Base-by-base conservation (phyloP, 1,140 invertebrate genomes). In the Brachionus calyciflorus region DNA sequence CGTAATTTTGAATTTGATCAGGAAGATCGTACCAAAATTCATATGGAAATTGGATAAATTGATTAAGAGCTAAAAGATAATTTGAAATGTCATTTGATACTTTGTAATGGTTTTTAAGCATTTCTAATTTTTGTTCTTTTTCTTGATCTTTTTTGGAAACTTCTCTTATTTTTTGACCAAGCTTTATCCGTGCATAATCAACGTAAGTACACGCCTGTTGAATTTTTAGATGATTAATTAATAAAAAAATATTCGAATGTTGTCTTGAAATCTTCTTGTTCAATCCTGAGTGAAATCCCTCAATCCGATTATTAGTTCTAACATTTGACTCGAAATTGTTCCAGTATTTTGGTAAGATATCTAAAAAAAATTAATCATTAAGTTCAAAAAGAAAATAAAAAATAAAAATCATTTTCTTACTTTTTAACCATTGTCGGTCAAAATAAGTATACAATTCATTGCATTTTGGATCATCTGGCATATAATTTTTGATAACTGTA, bases 391-490 rank as follows among this genome's bases (percentile, higher is more conserved):
- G n/a, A n/a, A n/a, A n/a, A n/a, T n/a, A n/a, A n/a, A n/a, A n/a
- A n/a, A n/a, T n/a, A n/a, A n/a, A n/a, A n/a, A n/a, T n/a, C n/a
- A n/a, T n/a, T n/a, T 60, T 37, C 14, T 14, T 37, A 17, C 37
- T 40, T 60, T 37, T 60, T 4, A 60, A 6, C 55, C 55, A 60
- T 17, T 60, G 55, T 30, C 30, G 4, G 14, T 60, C 37, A 14
- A 41, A 65, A 65, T 44, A 65, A 10, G 4, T 21, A 65, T 65
- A 65, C 7, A 65, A 24, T 5, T 65, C 17, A 0, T 41, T 12
- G 21, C 60, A 65, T 41, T 65, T 65, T 6, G 37, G 2, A 65
- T 65, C 60, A 24, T 65, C 21, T 6, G 60, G 60, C 60, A 41
- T 65, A 12, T 10, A 41, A 12, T 17, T 4, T 44, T 65, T 65